Evolutionary conservation across 2,113 vertebrate species (phyloP), one percentile per base, ranked within the genome.

Genomic region (Chinchilla lanigera): DNA sequence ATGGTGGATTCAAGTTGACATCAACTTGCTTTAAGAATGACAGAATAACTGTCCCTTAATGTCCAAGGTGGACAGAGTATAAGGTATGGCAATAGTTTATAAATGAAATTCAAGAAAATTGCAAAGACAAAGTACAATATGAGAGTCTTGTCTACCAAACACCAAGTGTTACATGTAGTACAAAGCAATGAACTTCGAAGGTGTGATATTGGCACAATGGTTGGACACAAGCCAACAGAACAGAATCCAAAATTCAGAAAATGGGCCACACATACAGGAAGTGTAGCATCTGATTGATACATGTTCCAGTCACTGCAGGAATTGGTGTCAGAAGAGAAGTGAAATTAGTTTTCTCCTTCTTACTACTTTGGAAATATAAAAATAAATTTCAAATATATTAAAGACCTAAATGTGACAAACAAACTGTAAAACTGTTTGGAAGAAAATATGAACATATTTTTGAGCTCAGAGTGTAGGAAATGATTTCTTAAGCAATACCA

Each of bases 101-200:
- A 94, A 92, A 82, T 88, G 17, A 96, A 91, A 83, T 41, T 71
- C 2, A 81, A 91, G 5, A 83, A 38, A 95, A 9, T 65, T 87
- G 86, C 91, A 17, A 94, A 91, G 14, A 67, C 20, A 90, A 94
- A 96, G 83, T 89, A 93, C 35, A 78, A 85, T 80, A 88, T 50
- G 11, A 88, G 1, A 10, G 2, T 38, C 8, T 93, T 75, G 71
- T 89, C 41, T 84, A 60, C 7, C 50, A 77, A 85, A 82, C n/a
- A 47, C 7, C 28, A 91, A 89, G 54, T 54, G 17, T 38, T 54
- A 41, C 35, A 9, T n/a, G 47, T 19, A 80, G 24, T 30, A 58
- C 41, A 73, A 78, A 86, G 28, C 1, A 69, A 52, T 65, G 56
- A 61, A 75, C 77, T 83, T 54, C 26, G 22, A 67, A 28, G 30